Conservation (phyloP, 2,888 invertebrate genomes). For the Ctenicera cuprea region DNA sequence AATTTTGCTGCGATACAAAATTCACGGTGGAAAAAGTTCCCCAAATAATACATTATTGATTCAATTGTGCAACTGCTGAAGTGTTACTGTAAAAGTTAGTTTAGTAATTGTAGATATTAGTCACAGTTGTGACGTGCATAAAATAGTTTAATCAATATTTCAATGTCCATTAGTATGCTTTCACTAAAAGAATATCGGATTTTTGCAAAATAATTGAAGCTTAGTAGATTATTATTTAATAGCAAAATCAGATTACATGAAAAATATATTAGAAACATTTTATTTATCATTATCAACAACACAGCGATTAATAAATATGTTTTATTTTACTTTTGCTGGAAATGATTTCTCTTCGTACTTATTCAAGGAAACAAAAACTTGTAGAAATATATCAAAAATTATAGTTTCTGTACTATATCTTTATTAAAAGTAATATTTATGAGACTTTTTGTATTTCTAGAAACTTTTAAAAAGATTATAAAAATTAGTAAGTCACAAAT, state of each 20-base stretch:
- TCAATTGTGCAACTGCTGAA: not conserved
- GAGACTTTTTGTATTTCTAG: no score
- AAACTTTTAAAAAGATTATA: no score
- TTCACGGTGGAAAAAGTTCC: not conserved
- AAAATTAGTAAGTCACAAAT: no score
- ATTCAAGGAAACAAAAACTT: no score
- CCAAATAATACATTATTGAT: not conserved
- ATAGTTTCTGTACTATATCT: no score
- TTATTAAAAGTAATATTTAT: no score
- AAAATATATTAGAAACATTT: not conserved
- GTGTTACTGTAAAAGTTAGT: not conserved
- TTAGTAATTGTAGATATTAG: not conserved
- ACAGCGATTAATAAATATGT: not conserved
- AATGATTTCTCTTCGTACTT: no score
- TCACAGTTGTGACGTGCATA: not conserved
- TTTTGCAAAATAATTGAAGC: not conserved
- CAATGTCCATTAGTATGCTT: no score
- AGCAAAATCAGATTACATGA: not conserved
- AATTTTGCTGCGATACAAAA: not conserved
- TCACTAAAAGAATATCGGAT: not conserved
- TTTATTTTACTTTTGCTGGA: no score
- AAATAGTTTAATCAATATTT: conserved; percentile 11
- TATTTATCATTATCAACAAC: not conserved
- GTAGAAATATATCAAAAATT: no score
- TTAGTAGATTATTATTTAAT: not conserved